A percentile compares a stretch with the other conserved stretches of the same genome.
phyloP scores from a whole-genome alignment of 1,140 invertebrate species.

The Pemphigus obesinymphae region DNA sequence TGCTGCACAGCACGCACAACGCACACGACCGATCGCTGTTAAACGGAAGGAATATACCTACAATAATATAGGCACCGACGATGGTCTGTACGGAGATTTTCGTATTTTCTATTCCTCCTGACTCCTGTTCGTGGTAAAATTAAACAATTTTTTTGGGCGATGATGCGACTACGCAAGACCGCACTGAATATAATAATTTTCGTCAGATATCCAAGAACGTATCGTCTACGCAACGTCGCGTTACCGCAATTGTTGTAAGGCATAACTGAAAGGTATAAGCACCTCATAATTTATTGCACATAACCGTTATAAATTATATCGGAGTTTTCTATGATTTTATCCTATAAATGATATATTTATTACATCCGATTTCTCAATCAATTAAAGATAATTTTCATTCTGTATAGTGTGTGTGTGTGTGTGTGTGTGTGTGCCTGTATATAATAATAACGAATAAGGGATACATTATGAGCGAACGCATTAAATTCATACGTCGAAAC shows the following conservation, averaged over 20 bases:
- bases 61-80: too few species aligned
- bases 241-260: too few species aligned
- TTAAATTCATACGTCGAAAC: too few species aligned
- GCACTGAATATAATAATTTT: not conserved
- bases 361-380: not conserved
- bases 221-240: too few species aligned
- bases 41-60: too few species aligned
- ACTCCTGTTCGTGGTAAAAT: too few species aligned
- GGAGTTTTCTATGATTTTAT: not conserved
- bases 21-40: slow-evolving; percentile 1
- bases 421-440: not conserved
- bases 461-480: too few species aligned
- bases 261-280: too few species aligned
- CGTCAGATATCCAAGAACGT: not conserved
- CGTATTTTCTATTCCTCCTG: too few species aligned
- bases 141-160: not conserved
- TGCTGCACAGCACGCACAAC: not conserved
- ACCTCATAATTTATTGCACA: not conserved
- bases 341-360: slow-evolving; percentile 1
- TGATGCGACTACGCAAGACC: not conserved
- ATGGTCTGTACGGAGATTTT: too few species aligned
- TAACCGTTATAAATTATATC: not conserved
- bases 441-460: too few species aligned
- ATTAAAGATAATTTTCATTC: slow-evolving; percentile 1
- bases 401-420: too few species aligned